phyloP scores from a whole-genome alignment of 2,888 invertebrate species.

The Cybosia mesomella region DNA sequence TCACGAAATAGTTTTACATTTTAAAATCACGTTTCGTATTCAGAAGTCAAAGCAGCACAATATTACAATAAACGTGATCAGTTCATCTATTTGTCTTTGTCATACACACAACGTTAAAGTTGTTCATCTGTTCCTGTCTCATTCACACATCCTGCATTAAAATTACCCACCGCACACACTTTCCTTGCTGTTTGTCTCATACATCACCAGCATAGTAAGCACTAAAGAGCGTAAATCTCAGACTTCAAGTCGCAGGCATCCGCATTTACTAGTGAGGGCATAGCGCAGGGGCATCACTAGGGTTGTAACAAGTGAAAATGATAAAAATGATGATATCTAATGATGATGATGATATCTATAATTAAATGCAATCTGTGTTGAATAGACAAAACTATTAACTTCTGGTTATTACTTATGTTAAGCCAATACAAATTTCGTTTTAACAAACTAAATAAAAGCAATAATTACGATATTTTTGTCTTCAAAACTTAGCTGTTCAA shows the following conservation, averaged over 20 bases:
- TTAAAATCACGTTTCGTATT: constrained; percentile 7
- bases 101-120: constrained; percentile 6
- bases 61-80: constrained; percentile 17
- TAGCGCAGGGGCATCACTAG: constrained; percentile 27
- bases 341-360: background rate
- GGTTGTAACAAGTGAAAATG: constrained; percentile 7
- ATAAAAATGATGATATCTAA: background rate
- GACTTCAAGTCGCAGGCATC: constrained; percentile 51
- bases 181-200: constrained; percentile 43
- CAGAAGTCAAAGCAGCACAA: constrained; percentile 4
- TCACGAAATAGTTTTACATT: background rate
- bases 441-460: too few relatives aligned
- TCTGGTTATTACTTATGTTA: too few relatives aligned
- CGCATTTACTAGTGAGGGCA: constrained; percentile 42
- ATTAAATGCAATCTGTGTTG: too few relatives aligned
- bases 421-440: too few relatives aligned
- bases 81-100: constrained; percentile 12
- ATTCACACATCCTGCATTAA: constrained; percentile 28
- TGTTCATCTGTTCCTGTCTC: background rate
- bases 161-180: constrained; percentile 38
- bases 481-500: background rate
- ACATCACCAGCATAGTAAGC: constrained; percentile 43
- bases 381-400: too few relatives aligned
- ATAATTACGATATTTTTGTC: background rate
- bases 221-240: constrained; percentile 49